Percentiles rank a stretch among this genome's conserved stretches.
phyloP scores from a whole-genome alignment of 1,140 invertebrate species.

The Hesperophylax magnus region DNA sequence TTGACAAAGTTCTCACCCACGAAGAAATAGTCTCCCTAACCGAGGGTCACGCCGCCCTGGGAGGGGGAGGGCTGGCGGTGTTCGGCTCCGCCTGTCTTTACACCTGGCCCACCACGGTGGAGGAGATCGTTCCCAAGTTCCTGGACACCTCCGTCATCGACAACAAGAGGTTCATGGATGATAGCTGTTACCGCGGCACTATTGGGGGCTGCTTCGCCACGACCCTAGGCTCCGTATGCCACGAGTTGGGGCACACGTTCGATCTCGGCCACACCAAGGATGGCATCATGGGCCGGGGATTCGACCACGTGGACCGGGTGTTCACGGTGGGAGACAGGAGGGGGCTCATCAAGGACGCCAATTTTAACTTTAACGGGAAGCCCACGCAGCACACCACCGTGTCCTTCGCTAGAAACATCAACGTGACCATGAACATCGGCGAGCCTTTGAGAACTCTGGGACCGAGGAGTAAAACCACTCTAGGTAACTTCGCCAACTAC shows the following conservation, averaged over 20 bases:
- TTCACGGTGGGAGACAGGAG: conserved; percentile 74
- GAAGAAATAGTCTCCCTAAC: conserved; percentile 82
- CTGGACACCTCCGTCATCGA: conserved; percentile 75
- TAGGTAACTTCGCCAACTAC: conserved; percentile 68
- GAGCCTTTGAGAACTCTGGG: conserved; percentile 66
- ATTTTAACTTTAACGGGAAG: conserved; percentile 68
- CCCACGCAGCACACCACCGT: conserved; percentile 66
- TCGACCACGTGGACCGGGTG: conserved; percentile 88
- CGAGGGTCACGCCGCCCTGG: conserved; percentile 89
- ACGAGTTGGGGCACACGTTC: conserved; percentile 96
- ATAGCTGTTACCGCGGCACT: conserved; percentile 89
- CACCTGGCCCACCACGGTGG: conserved; percentile 86
- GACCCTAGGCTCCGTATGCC: conserved; percentile 92
- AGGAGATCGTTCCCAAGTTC: conserved; percentile 77
- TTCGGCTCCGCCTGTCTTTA: conserved; percentile 93
- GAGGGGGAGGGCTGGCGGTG: conserved; percentile 90
- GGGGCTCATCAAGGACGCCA: conserved; percentile 66
- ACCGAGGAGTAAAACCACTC: conserved; percentile 69
- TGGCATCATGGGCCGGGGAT: conserved; percentile 95
- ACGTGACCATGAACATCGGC: conserved; percentile 69
- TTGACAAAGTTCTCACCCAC: conserved; percentile 76
- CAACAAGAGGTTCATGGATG: conserved; percentile 83
- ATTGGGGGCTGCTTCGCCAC: conserved; percentile 92
- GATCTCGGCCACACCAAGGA: conserved; percentile 92
- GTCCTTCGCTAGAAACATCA: conserved; percentile 68